phyloP scores from a whole-genome alignment of 2,888 invertebrate genomes.

The Trachelus iudaicus region DNA sequence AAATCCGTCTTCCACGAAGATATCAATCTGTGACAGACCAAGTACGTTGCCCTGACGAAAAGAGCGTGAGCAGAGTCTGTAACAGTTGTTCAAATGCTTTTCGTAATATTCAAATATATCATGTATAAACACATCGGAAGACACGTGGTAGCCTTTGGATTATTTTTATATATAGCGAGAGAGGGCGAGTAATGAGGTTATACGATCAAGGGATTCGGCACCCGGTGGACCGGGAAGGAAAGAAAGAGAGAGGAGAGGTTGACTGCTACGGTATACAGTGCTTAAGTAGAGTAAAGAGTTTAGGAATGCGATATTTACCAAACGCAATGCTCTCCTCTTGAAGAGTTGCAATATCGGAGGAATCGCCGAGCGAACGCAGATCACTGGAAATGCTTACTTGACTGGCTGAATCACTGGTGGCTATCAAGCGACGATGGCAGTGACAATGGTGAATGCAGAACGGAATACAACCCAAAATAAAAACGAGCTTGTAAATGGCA shows the following conservation, averaged over 20 bases:
- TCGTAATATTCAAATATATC: neutral
- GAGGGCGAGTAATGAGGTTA: too few species aligned
- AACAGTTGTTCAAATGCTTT: constrained; percentile 32
- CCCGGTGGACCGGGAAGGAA: too few species aligned
- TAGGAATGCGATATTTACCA: constrained; percentile 56
- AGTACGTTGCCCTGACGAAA: constrained; percentile 91
- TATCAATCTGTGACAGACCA: constrained; percentile 94
- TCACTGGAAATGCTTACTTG: constrained; percentile 66
- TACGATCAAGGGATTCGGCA: too few species aligned
- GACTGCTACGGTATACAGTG: neutral
- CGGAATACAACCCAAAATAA: constrained; percentile 51
- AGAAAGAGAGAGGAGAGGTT: neutral
- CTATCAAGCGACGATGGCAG: constrained; percentile 58
- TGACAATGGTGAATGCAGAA: constrained; percentile 35
- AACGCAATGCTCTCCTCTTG: constrained; percentile 63
- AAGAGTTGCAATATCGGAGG: constrained; percentile 62
- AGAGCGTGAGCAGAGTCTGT: constrained; percentile 87
- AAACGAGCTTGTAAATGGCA: constrained; percentile 10
- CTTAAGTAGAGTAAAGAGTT: neutral
- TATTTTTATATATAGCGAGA: neutral
- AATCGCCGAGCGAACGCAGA: constrained; percentile 62
- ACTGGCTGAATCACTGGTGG: constrained; percentile 65
- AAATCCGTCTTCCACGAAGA: constrained; percentile 97
- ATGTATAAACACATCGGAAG: neutral
- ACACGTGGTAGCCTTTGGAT: too few species aligned